phyloP scores from a whole-genome alignment of 2,797 vertebrate species.

The Acrocephalus scirpaceus region DNA sequence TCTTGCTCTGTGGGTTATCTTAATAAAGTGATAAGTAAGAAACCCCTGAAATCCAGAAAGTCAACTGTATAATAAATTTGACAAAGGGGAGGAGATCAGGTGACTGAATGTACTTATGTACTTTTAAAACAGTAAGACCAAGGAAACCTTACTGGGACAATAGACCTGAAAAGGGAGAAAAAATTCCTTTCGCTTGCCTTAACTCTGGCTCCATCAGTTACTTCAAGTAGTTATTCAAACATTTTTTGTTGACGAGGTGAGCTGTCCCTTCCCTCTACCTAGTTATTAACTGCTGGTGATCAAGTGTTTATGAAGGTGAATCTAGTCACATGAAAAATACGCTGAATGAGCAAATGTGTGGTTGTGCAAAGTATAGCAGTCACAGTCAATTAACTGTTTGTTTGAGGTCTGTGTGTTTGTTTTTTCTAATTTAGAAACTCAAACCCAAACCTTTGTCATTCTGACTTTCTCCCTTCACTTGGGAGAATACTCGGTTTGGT shows the following conservation, averaged over 20 bases:
- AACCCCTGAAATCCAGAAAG: conserved; percentile 1
- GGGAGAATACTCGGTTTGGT: not conserved
- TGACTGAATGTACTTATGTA: not conserved
- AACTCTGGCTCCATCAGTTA: not conserved
- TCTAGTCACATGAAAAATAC: not conserved
- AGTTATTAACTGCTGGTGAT: not conserved
- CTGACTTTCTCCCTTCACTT: not conserved
- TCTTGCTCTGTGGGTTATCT: not conserved
- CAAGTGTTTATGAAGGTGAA: not conserved
- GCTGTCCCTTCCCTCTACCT: fast-evolving
- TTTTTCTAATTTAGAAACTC: not conserved
- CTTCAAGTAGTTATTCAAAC: not conserved
- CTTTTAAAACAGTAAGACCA: not conserved
- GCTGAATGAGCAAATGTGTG: not conserved
- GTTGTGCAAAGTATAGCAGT: not conserved
- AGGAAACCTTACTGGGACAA: not conserved
- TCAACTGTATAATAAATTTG: not conserved
- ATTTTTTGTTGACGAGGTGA: not conserved
- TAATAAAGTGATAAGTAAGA: conserved; percentile 33
- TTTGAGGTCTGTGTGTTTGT: not conserved
- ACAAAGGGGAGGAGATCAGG: not conserved
- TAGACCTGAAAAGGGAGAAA: not conserved
- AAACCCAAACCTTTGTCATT: not conserved
- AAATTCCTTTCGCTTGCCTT: not conserved
- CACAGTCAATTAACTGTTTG: not conserved